Percentiles rank a stretch among this genome's conserved stretches.
Conservation (phyloP, 2,797 vertebrate species). For the Lerista edwardsae region DNA sequence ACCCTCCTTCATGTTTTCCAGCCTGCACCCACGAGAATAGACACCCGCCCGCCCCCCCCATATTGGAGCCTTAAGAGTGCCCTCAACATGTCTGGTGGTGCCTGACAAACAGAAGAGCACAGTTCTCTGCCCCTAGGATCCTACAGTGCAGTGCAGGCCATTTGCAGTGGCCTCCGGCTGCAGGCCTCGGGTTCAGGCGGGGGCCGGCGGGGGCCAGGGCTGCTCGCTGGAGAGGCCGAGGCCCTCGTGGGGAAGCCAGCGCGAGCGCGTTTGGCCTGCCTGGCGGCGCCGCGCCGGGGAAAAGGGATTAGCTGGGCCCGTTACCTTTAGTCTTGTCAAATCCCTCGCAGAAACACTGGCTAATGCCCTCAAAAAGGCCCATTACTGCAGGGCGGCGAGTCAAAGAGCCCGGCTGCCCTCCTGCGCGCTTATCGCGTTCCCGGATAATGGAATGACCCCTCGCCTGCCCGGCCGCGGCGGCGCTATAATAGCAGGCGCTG, state of each 20-base stretch:
- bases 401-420: constrained; percentile 73
- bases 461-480: constrained; percentile 77
- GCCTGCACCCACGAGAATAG: too few relatives aligned
- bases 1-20: too few relatives aligned
- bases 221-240: constrained; percentile 43
- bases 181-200: constrained; percentile 26
- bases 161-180: neutral
- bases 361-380: constrained; percentile 78
- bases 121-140: neutral
- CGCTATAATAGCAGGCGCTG: constrained; percentile 83
- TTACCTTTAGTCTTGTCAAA: constrained; percentile 77
- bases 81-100: neutral
- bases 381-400: constrained; percentile 71
- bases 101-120: neutral
- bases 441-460: constrained; percentile 88
- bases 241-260: neutral
- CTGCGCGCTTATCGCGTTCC: constrained; percentile 74
- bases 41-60: too few relatives aligned
- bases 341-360: constrained; percentile 74
- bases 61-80: neutral
- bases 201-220: constrained; percentile 39
- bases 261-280: neutral
- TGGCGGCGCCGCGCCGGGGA: constrained; percentile 10
- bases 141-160: too few relatives aligned
- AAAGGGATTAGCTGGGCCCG: constrained; percentile 74